Conservation (phyloP, 2,888 invertebrate species). For the Cataglyphis albicans region DNA sequence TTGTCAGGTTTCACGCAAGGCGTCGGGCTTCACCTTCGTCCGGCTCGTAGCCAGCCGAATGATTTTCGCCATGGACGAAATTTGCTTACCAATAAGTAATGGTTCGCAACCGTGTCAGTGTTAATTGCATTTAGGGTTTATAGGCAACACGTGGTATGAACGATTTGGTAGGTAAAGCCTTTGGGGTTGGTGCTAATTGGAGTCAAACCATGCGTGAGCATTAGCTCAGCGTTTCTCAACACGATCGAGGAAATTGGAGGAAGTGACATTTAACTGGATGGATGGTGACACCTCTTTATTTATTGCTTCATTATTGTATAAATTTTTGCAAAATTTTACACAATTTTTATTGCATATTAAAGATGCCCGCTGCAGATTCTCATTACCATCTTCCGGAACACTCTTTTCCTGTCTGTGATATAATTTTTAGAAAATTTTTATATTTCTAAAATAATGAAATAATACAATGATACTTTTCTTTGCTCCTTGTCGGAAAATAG, state of each 20-base stretch:
- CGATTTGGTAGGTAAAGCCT: conserved; percentile 16
- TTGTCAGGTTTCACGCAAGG: neutral
- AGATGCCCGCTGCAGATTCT: neutral
- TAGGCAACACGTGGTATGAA: neutral
- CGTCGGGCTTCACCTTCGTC: neutral
- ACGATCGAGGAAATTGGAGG: neutral
- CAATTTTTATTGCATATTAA: neutral
- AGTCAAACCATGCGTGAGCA: conserved; percentile 25
- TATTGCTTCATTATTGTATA: neutral
- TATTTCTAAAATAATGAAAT: neutral
- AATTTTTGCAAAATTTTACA: neutral
- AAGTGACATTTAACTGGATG: neutral
- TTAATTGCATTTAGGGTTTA: conserved; percentile 36
- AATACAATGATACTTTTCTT: neutral
- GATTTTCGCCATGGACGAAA: conserved; percentile 14
- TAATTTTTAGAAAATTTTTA: neutral
- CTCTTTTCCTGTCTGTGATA: neutral
- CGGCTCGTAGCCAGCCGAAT: neutral
- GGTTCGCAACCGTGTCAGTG: conserved; percentile 13
- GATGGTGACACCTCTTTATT: neutral
- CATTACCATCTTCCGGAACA: neutral
- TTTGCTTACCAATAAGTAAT: conserved; percentile 12
- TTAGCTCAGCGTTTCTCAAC: conserved; percentile 24
- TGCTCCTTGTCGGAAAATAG: neutral
- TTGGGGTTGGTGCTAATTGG: conserved; percentile 13